phyloP scores from a whole-genome alignment of 2,113 vertebrate species.

The Hemibagrus wyckioides region DNA sequence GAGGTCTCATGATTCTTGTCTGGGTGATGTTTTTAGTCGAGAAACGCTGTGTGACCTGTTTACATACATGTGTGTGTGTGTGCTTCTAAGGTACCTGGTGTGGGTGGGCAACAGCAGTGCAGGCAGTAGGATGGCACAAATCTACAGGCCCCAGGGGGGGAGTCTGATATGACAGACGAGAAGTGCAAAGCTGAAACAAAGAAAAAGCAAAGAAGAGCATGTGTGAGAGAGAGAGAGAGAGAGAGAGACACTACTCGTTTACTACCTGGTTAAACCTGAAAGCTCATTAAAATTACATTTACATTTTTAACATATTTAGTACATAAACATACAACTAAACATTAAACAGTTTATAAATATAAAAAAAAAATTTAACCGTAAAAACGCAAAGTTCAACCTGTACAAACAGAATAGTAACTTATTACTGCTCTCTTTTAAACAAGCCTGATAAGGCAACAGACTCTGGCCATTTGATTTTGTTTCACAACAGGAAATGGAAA shows the following conservation, averaged over 20 bases:
- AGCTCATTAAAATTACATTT: neutral
- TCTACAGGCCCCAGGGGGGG: constrained; percentile 82
- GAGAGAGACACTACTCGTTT: neutral
- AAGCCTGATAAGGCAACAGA: neutral
- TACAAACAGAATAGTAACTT: neutral
- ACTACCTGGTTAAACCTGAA: neutral
- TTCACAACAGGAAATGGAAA: constrained; percentile 4
- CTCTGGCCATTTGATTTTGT: neutral
- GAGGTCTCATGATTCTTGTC: neutral
- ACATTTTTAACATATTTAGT: neutral
- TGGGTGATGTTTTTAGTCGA: neutral
- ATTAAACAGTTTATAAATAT: neutral
- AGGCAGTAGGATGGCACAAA: constrained; percentile 80
- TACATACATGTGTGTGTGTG: neutral
- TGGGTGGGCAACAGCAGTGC: constrained; percentile 78
- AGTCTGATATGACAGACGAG: constrained; percentile 91
- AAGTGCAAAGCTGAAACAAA: constrained; percentile 87
- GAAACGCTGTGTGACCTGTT: neutral
- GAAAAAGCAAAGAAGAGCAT: constrained; percentile 61
- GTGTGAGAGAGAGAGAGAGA: neutral
- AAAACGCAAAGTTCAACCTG: neutral
- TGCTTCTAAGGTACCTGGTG: constrained; percentile 81
- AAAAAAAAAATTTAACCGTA: neutral
- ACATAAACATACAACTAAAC: neutral
- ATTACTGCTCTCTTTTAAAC: neutral